A percentile compares a stretch with the other conserved stretches of the same genome.
These are phyloP conservation scores for Acrobasis suavella DNA, from an alignment of 2,888 invertebrate species.

Conservation along the genomic window DNA sequence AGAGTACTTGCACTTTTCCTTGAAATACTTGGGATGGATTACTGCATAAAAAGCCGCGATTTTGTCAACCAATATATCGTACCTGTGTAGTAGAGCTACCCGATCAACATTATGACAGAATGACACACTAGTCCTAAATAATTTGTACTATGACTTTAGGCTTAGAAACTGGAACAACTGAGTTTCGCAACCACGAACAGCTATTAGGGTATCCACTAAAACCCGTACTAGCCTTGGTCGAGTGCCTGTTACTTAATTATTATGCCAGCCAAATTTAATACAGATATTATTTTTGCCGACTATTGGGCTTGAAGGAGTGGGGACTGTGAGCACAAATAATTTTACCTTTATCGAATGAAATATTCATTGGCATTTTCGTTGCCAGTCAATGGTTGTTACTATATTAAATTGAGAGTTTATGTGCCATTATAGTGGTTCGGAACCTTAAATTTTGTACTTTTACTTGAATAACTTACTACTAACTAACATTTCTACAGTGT, in stretches of 20 bases:
- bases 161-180: slow-evolving; percentile 65
- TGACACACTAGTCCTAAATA: slow-evolving; percentile 70
- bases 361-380: not conserved
- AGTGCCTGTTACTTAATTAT: slow-evolving; percentile 80
- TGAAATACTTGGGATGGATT: too few species aligned
- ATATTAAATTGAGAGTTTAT: too few species aligned
- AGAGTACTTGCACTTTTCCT: too few species aligned
- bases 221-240: slow-evolving; percentile 68
- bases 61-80: too few species aligned
- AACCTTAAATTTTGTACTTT: too few species aligned
- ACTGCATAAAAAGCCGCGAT: too few species aligned
- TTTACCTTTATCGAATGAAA: slow-evolving; percentile 3
- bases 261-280: slow-evolving; percentile 77
- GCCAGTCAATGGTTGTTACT: not conserved
- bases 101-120: slow-evolving; percentile 63
- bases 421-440: too few species aligned
- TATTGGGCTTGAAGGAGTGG: slow-evolving; percentile 31
- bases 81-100: too few species aligned
- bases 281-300: slow-evolving; percentile 55
- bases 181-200: slow-evolving; percentile 56
- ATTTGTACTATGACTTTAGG: slow-evolving; percentile 74
- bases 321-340: slow-evolving; percentile 16
- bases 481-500: too few species aligned
- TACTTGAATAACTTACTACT: too few species aligned
- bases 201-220: slow-evolving; percentile 70